Evolutionary conservation across 2,888 invertebrate genomes (phyloP), one percentile per base, ranked within the genome.

Genomic region (Drosophila histrio): DNA sequence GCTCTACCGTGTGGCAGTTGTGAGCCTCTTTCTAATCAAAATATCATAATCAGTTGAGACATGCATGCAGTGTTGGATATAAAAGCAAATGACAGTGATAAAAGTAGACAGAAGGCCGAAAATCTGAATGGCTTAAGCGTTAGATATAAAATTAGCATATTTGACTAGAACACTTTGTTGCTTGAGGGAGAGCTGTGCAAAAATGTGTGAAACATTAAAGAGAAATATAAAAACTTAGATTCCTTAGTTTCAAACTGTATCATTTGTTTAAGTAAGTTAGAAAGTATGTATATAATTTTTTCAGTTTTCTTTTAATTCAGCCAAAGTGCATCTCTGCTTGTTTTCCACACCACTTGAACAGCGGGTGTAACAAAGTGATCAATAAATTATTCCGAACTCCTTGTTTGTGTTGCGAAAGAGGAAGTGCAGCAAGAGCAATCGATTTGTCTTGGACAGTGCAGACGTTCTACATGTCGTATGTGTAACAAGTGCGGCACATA

Each of bases 401-500:
- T 46, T 61, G 57, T 61, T 58, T 79, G 60, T 61, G 50, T 32
- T 24, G 39, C 38, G 28, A 11, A 38, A 69, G 36, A 63, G 79
- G 39, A 64, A 66, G 52, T 61, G 70, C 60, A 36, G 70, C 65
- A 61, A 61, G 61, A 57, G 66, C 54, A 72, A 75, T 80, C 85
- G 79, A 81, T 81, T 79, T 84, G 76, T 84, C 80, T 81, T 78
- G 36, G 70, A 52, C 57, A 50, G 24, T 57, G 65, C 63, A 53
- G 64, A 72, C 63, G 72, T 67, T 57, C 79, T 62, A 58, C 82
- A 66, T 78, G 75, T 81, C 85, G 80, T 79, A 78, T 84, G 82
- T 68, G 85, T 84, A 78, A 78, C 80, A 82, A 81, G 79, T 81
- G 79, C 53, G 60, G 58, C 79, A 68, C 79, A 81, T 81, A 81